Evolutionary conservation across 1,140 invertebrate species (phyloP).

Genomic region (Cydia pomonella): DNA sequence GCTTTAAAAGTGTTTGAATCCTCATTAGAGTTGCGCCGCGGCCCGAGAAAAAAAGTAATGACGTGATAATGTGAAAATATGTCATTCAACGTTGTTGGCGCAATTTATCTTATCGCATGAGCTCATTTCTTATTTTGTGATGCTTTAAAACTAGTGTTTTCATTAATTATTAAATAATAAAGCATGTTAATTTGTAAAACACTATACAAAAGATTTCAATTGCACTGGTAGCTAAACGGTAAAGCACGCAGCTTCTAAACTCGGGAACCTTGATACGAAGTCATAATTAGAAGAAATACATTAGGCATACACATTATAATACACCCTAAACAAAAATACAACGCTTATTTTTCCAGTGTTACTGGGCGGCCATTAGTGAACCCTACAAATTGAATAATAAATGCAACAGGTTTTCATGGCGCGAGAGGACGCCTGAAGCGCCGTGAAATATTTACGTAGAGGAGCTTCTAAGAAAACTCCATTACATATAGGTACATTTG

Average conservation of each 20-base stretch:
- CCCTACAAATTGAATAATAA: conserved; percentile 26
- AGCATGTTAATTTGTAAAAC: background rate
- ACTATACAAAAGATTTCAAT: background rate
- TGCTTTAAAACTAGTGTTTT: background rate
- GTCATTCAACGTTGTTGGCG: conserved; percentile 24
- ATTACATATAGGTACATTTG: background rate
- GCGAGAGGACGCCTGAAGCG: conserved; percentile 16
- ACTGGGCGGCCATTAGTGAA: background rate
- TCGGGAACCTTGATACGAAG: too few species aligned
- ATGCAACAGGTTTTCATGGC: conserved; percentile 27
- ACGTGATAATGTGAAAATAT: background rate
- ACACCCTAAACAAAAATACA: background rate
- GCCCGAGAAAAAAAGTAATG: background rate
- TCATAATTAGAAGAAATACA: too few species aligned
- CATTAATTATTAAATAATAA: background rate
- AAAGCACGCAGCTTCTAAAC: background rate
- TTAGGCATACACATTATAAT: too few species aligned
- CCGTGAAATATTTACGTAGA: conserved; percentile 3
- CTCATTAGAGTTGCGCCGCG: background rate
- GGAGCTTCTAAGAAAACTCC: conserved; percentile 4
- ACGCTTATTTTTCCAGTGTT: background rate
- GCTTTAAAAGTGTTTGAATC: background rate
- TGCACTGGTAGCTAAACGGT: background rate
- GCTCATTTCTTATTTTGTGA: conserved; percentile 24
- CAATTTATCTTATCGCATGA: conserved; percentile 30